phyloP scores from a whole-genome alignment of 2,113 vertebrate species.

The Notothenia rossii region DNA sequence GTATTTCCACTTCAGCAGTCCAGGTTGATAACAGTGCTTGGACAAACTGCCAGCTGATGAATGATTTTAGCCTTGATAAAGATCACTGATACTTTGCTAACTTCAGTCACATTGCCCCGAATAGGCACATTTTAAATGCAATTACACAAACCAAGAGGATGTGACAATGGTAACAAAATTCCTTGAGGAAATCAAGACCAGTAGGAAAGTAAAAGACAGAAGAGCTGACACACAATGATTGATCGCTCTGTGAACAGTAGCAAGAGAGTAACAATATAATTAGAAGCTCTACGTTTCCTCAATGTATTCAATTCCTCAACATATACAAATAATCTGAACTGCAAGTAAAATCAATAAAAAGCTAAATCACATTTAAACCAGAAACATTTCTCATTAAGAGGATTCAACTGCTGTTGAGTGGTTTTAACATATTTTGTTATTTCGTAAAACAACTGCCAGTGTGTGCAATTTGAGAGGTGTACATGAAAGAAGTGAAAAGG shows the following conservation, averaged over 20 bases:
- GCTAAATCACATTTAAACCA: slow-evolving; percentile 53
- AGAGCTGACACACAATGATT: slow-evolving; percentile 24
- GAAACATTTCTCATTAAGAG: slow-evolving; percentile 14
- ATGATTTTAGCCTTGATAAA: slow-evolving; percentile 13
- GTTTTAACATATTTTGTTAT: slow-evolving; percentile 39
- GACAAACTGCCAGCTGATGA: background rate
- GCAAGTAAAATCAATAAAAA: slow-evolving; percentile 54
- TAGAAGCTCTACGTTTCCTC: slow-evolving; percentile 27
- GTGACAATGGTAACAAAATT: slow-evolving; percentile 24
- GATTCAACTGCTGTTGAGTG: slow-evolving; percentile 16
- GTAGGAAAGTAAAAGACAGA: slow-evolving; percentile 17
- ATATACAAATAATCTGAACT: slow-evolving; percentile 52
- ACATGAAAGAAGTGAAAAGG: background rate
- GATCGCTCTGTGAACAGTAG: slow-evolving; percentile 50
- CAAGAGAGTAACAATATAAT: slow-evolving; percentile 29
- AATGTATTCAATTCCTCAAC: slow-evolving; percentile 24
- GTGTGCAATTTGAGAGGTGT: slow-evolving; percentile 16
- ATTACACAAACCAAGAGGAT: slow-evolving; percentile 27
- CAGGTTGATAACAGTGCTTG: background rate
- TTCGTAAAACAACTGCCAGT: slow-evolving; percentile 23
- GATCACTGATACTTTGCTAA: slow-evolving; percentile 15
- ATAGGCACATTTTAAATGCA: slow-evolving; percentile 66
- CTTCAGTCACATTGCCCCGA: slow-evolving; percentile 35
- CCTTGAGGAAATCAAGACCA: slow-evolving; percentile 10
- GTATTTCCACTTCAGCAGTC: slow-evolving; percentile 4